Conservation (phyloP, 2,113 vertebrate species). For the Riparia riparia region DNA sequence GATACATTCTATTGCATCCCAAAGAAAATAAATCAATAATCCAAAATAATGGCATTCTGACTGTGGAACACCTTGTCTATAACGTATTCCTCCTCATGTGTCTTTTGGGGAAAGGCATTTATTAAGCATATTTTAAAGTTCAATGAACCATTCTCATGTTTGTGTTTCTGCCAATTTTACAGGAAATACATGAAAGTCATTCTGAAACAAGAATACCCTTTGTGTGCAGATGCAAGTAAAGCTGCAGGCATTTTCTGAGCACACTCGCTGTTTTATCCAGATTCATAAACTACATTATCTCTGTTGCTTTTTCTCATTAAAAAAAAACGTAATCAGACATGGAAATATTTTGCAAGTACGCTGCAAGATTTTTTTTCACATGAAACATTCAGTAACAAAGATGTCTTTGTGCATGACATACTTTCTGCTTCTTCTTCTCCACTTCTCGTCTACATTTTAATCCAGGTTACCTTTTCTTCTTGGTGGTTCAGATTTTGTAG, state of each 20-base stretch:
- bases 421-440: background rate
- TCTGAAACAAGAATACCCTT: background rate
- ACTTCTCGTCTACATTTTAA: conserved; percentile 32
- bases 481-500: background rate
- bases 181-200: background rate
- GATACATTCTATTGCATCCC: background rate
- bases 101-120: background rate
- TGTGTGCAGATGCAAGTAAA: background rate
- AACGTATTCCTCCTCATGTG: background rate
- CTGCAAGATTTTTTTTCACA: conserved; percentile 29
- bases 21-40: background rate
- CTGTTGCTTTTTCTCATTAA: conserved; percentile 51
- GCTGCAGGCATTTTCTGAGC: background rate
- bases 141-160: background rate
- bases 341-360: background rate
- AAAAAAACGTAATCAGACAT: conserved; percentile 53
- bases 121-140: background rate
- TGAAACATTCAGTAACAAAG: conserved; percentile 59
- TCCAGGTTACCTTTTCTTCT: conserved; percentile 48
- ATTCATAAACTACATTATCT: conserved; percentile 26
- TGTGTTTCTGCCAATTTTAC: conserved; percentile 22
- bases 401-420: background rate
- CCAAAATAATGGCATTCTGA: background rate
- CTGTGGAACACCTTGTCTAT: background rate
- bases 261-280: conserved; percentile 10